Conservation (phyloP, 2,797 vertebrate species). For the Numenius phaeopus region DNA sequence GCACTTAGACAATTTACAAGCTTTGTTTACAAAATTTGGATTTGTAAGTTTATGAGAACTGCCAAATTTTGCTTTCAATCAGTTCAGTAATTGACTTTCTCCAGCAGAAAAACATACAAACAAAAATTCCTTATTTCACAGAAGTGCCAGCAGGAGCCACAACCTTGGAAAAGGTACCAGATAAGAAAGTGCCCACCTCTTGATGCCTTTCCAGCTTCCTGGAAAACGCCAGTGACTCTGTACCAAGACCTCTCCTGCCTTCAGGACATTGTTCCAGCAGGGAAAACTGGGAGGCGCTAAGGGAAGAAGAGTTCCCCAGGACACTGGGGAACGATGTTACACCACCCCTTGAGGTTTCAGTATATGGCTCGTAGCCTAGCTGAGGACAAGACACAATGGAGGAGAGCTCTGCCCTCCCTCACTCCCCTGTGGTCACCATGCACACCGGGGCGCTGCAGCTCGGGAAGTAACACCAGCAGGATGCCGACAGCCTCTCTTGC, state of each 20-base stretch:
- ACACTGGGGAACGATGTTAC: accelerated
- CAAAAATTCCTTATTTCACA: background rate
- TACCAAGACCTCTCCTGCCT: background rate
- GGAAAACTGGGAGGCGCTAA: too few species aligned
- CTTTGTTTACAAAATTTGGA: background rate
- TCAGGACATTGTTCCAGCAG: background rate
- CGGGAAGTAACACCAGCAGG: background rate
- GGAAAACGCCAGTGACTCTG: background rate
- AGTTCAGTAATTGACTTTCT: background rate
- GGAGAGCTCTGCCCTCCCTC: background rate
- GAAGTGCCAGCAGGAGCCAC: background rate
- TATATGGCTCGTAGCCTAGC: accelerated
- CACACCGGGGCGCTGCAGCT: accelerated
- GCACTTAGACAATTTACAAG: background rate
- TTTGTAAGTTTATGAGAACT: background rate
- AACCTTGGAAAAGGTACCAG: background rate
- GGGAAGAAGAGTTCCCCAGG: background rate
- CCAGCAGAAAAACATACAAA: background rate
- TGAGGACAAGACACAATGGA: background rate
- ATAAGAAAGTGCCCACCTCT: background rate
- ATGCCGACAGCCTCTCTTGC: background rate
- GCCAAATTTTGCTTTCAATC: background rate
- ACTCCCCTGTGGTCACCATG: accelerated
- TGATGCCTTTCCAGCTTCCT: background rate
- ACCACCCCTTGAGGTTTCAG: too few species aligned